Percentiles rank a stretch among this genome's conserved stretches.
Evolutionary conservation across 2,113 vertebrate genomes (phyloP).

Genomic region (Scomber japonicus): DNA sequence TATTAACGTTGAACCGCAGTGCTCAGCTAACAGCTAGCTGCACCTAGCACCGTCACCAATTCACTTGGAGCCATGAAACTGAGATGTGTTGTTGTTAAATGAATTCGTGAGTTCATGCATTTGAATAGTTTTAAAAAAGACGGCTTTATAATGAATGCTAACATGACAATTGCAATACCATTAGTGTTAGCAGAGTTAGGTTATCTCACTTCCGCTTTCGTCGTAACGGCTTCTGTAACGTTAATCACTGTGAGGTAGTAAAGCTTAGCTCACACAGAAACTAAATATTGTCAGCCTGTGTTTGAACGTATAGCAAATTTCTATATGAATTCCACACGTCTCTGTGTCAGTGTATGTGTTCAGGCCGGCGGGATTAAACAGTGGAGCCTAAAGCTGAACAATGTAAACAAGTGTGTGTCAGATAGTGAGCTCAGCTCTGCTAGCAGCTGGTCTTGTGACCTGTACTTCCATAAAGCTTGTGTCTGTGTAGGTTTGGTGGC

Average conservation of each 20-base stretch:
- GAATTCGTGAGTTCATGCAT: not conserved
- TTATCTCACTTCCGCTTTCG: conserved; percentile 62
- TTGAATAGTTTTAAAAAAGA: not conserved
- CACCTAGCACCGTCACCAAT: not conserved
- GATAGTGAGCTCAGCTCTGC: not conserved
- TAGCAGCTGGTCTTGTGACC: conserved; percentile 45
- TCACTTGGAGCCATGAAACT: conserved; percentile 35
- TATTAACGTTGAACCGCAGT: too few species aligned
- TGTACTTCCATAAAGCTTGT: not conserved
- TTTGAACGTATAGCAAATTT: not conserved
- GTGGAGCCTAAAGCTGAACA: not conserved
- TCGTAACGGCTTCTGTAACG: not conserved
- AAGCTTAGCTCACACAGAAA: not conserved
- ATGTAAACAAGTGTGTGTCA: conserved; percentile 26
- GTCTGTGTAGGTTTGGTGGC: not conserved
- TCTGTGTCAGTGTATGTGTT: not conserved
- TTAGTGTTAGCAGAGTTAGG: conserved; percentile 1
- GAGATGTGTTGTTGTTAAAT: conserved; percentile 41
- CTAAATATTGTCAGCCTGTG: too few species aligned
- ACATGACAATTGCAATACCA: not conserved
- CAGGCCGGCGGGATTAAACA: too few species aligned
- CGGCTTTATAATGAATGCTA: not conserved
- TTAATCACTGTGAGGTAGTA: too few species aligned
- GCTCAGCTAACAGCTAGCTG: not conserved
- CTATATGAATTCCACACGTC: accelerated